Base-by-base conservation (phyloP, 2,888 invertebrate species). In the Thumatha senex region DNA sequence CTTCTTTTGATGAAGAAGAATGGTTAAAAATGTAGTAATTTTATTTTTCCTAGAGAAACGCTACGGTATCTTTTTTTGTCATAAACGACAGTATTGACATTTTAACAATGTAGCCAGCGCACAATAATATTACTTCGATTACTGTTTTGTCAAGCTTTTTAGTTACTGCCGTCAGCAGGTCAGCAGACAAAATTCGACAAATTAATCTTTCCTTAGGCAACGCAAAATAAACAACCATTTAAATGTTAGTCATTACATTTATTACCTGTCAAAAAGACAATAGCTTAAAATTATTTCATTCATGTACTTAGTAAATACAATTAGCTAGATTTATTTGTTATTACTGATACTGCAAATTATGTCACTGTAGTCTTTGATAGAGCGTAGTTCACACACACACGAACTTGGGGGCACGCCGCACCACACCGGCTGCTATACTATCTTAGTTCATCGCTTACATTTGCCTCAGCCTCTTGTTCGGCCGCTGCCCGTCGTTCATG, bases 281-380 rank as follows among this genome's bases (percentile, higher is more conserved):
- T 82, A 85, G 80, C 87, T 91, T 88, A 89, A 76, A 85, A 83
- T 86, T 78, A 86, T 79, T 80, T 75, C 75, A 80, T 77, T 70
- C 78, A 79, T 89, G 89, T 88, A 89, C 91, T 91, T 89, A 89
- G 90, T 90, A 89, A 90, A 90, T 91, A 91, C 81, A 91, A 91
- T 89, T 91, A 83, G 78, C 89, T 90, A 89, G 80, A 86, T 89
- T 88, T 84, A 80, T 78, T 72, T 64, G 48, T 67, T 55, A 54
- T 57, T 59, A 53, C 56, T 70, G 70, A 70, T 72, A 63, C 66
- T 71, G 70, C 49, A 70, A 72, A 72, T 70, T 70, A 74, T 78
- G 81, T 83, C 85, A 82, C 80, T 82, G 81, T 78, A 78, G 80
- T 83, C 84, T 83, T 79, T 83, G 78, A 65, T 71, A 72, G 72